Base-by-base conservation (phyloP, 2,113 vertebrate species). In the Pardalotus punctatus region DNA sequence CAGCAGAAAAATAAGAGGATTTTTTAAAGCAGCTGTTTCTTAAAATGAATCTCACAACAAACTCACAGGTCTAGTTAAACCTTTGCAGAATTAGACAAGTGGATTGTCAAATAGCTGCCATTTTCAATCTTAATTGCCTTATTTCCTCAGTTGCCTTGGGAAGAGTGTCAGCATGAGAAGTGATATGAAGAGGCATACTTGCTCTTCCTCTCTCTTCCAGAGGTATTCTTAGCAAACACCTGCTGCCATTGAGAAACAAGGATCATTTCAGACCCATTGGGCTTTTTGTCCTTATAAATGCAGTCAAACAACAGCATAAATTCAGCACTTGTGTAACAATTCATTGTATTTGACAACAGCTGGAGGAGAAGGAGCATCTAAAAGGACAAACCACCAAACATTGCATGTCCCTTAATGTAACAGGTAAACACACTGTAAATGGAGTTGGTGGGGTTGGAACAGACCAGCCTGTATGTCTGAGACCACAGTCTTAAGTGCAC, bases 161-260 rank as follows among this genome's bases (percentile, higher is more conserved):
- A 91, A 45, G 29, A 72, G 6, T 17, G 45, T 79, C 62, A 61
- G 40, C 36, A 12, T 61, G 51, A 54, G 65, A 91, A 93, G 21
- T 48, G 57, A 58, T 65, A 38, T 0, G 0, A 33, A 40, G n/a
- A 57, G n/a, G 18, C 35, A 38, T 22, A 31, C 58, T 79, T 62
- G 45, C 36, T 82, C 72, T 94, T 90, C 58, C 60, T 86, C 64
- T 86, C 38, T 77, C 53, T 60, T 85, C 58, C 50, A 79, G 58
- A 69, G 23, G 14, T 69, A 79, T 54, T 77, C 72, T 91, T 79
- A 71, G 54, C 40, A 60, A 42, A 31, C 27, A 87, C 15, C 45
- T 69, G 28, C 61, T 82, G 66, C 45, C 57, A 45, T 28, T 57
- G 71, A 85, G 66, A 43, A 77, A 24, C 13, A 66, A 22, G 58